phyloP scores from a whole-genome alignment of 2,797 vertebrate genomes.

The Centropyge bicolor region DNA sequence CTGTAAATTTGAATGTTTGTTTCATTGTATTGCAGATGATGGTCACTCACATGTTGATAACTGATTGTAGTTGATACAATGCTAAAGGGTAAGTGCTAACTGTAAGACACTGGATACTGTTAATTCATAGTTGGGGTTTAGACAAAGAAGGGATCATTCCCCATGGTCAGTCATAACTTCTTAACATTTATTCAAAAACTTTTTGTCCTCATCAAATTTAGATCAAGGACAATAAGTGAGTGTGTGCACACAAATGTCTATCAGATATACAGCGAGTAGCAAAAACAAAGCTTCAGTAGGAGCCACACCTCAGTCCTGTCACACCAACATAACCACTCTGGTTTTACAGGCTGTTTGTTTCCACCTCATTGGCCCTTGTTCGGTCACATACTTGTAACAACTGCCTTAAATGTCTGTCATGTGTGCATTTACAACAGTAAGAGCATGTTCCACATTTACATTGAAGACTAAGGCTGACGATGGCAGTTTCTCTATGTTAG shows the following conservation, averaged over 20 bases:
- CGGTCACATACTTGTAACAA: conserved; percentile 12
- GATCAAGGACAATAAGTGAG: neutral
- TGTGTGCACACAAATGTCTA: neutral
- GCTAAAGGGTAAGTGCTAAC: neutral
- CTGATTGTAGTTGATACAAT: neutral
- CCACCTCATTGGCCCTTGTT: conserved; percentile 29
- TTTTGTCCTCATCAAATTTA: neutral
- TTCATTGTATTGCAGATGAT: neutral
- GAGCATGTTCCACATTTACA: neutral
- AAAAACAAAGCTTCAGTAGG: conserved; percentile 8
- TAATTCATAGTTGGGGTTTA: neutral
- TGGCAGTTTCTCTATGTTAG: neutral
- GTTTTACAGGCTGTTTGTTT: conserved; percentile 35
- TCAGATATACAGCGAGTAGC: too few species aligned
- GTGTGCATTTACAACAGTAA: neutral
- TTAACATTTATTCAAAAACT: neutral
- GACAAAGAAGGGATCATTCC: neutral
- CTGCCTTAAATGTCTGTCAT: neutral
- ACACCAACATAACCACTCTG: conserved; percentile 14
- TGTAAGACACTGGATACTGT: neutral
- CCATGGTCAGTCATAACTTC: neutral
- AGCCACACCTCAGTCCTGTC: conserved; percentile 43
- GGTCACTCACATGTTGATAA: neutral
- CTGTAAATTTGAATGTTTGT: neutral
- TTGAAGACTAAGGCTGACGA: neutral